Conservation (phyloP, 1,140 invertebrate genomes). For the Mylabris phalerata region DNA sequence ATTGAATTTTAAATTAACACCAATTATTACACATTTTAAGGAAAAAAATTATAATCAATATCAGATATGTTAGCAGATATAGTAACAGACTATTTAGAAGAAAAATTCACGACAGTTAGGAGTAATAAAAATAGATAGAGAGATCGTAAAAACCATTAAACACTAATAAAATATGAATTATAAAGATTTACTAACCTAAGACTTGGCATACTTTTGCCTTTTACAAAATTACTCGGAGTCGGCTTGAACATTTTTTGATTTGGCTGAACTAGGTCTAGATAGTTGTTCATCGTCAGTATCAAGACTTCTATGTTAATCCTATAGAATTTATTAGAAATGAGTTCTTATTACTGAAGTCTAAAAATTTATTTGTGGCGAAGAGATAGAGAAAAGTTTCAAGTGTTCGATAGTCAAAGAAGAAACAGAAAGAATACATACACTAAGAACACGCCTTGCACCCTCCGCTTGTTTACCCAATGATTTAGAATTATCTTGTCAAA, state of each 20-base stretch:
- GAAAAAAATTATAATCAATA: no score
- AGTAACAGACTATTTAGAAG: no score
- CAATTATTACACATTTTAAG: no score
- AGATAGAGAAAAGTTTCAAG: slow-evolving; percentile 5
- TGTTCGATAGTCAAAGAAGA: slow-evolving; percentile 4
- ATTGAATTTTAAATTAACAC: no score
- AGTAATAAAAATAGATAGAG: neutral
- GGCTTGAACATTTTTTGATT: slow-evolving; percentile 53
- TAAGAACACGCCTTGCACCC: slow-evolving; percentile 38
- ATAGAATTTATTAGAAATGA: slow-evolving; percentile 15
- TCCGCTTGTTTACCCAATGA: slow-evolving; percentile 48
- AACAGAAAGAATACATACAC: slow-evolving; percentile 29
- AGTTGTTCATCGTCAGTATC: slow-evolving; percentile 68
- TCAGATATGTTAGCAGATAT: no score
- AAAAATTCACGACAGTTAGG: slow-evolving; percentile 14
- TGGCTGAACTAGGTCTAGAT: slow-evolving; percentile 57
- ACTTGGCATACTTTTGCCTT: slow-evolving; percentile 93
- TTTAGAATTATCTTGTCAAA: slow-evolving; percentile 67
- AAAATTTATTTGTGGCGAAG: neutral
- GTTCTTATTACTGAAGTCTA: neutral
- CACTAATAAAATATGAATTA: neutral
- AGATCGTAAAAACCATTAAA: neutral
- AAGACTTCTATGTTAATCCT: slow-evolving; percentile 73
- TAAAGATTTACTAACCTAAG: slow-evolving; percentile 60
- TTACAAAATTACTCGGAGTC: slow-evolving; percentile 66